Evolutionary conservation across 2,888 invertebrate species (phyloP).

Genomic region (Eustalomyia histrio): DNA sequence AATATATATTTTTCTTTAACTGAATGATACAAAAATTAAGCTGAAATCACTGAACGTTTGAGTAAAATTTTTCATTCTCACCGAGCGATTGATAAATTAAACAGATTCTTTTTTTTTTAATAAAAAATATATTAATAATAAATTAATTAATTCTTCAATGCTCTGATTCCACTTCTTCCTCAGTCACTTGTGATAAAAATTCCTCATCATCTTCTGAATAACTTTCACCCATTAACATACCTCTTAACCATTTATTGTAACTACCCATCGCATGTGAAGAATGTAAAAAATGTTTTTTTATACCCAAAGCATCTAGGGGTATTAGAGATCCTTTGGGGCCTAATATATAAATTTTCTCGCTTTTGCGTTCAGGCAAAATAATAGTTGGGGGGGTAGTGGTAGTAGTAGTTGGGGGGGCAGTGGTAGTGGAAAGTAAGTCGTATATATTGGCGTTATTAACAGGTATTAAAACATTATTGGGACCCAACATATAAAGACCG

Average conservation of each 20-base stretch:
- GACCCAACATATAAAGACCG: constrained; percentile 22
- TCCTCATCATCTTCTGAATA: constrained; percentile 15
- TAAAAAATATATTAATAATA: no score
- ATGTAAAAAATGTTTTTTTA: background rate
- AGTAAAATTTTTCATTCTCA: no score
- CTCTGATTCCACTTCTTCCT: no score
- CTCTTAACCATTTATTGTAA: constrained; percentile 35
- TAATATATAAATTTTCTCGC: constrained; percentile 27
- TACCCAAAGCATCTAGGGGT: constrained; percentile 32
- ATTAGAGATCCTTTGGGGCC: constrained; percentile 45
- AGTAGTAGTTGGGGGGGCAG: background rate
- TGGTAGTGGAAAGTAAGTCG: constrained; percentile 16
- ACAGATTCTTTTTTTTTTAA: no score
- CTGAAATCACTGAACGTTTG: no score
- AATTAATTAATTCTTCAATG: no score
- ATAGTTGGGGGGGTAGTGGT: background rate
- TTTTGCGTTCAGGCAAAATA: background rate
- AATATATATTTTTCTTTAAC: no score
- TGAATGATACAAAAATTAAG: no score
- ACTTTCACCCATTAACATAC: constrained; percentile 30
- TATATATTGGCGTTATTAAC: constrained; percentile 10
- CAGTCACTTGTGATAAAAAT: no score
- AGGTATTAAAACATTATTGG: constrained; percentile 24
- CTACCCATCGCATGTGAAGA: background rate
- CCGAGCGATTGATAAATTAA: no score